Percentiles rank a stretch among this genome's conserved stretches.
Conservation (phyloP, 2,113 vertebrate genomes). For the Chionis minor region DNA sequence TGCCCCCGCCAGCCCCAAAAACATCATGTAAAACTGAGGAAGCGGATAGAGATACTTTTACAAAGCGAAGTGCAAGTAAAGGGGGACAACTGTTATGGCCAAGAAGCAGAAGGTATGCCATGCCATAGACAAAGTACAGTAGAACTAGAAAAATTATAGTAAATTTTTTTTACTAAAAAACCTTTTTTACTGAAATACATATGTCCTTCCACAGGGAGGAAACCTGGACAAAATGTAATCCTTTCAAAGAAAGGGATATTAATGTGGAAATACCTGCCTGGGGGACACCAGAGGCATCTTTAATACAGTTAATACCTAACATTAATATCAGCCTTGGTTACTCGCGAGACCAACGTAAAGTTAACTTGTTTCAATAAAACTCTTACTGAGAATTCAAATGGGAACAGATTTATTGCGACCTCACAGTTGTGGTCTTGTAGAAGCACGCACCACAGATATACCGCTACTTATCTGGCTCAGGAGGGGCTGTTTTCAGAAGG, state of each 20-base stretch:
- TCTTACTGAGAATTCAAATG: neutral
- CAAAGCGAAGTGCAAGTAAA: neutral
- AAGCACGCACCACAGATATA: neutral
- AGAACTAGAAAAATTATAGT: neutral
- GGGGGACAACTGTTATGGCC: fast-evolving
- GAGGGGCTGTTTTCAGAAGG: neutral
- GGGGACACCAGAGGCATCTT: neutral
- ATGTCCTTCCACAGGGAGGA: neutral
- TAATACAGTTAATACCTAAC: neutral
- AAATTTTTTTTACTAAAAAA: too few relatives aligned
- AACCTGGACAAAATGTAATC: neutral
- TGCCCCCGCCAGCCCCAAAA: fast-evolving
- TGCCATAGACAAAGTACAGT: fast-evolving
- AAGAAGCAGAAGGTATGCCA: neutral
- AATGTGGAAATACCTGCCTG: neutral
- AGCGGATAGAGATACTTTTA: neutral
- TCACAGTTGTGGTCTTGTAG: neutral
- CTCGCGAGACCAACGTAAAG: fast-evolving
- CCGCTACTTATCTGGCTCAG: neutral
- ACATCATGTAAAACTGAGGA: fast-evolving
- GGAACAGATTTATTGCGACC: neutral
- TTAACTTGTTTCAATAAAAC: neutral
- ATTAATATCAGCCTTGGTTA: neutral
- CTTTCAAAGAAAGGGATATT: neutral
- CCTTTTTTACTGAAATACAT: neutral